A percentile compares a stretch with the other conserved stretches of the same genome.
Conservation (phyloP, 2,113 vertebrate species). For the Ciconia boyciana region DNA sequence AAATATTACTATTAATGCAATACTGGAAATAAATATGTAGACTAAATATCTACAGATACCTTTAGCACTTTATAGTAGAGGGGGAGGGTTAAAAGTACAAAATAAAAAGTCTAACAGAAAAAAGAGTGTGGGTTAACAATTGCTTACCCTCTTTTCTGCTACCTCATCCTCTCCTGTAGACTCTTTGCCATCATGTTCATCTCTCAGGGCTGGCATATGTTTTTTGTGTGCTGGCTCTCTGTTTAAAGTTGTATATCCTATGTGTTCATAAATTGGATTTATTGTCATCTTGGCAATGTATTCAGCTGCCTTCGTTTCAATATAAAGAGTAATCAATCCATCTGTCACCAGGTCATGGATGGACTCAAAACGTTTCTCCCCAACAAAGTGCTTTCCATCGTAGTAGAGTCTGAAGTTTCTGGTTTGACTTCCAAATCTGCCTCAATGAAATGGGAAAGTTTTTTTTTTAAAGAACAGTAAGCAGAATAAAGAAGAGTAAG, state of each 20-base stretch:
- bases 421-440: constrained; percentile 88
- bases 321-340: constrained; percentile 89
- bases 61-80: neutral
- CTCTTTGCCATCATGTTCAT: constrained; percentile 82
- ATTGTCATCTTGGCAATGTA: constrained; percentile 90
- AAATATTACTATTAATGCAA: neutral
- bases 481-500: constrained; percentile 67
- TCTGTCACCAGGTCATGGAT: constrained; percentile 89
- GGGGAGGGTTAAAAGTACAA: constrained; percentile 6
- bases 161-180: constrained; percentile 81
- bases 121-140: constrained; percentile 61
- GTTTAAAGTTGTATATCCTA: constrained; percentile 93
- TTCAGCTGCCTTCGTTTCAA: constrained; percentile 88
- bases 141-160: constrained; percentile 92
- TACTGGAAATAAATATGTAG: neutral
- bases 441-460: constrained; percentile 75
- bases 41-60: constrained; percentile 5
- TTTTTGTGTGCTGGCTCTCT: constrained; percentile 92
- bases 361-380: constrained; percentile 88
- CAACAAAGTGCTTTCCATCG: constrained; percentile 88
- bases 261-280: constrained; percentile 89
- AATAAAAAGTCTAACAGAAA: constrained; percentile 48
- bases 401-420: constrained; percentile 89
- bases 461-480: constrained; percentile 70
- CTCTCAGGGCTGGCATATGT: constrained; percentile 82